phyloP scores from a whole-genome alignment of 2,888 invertebrate species.

The Oscheius sp. region DNA sequence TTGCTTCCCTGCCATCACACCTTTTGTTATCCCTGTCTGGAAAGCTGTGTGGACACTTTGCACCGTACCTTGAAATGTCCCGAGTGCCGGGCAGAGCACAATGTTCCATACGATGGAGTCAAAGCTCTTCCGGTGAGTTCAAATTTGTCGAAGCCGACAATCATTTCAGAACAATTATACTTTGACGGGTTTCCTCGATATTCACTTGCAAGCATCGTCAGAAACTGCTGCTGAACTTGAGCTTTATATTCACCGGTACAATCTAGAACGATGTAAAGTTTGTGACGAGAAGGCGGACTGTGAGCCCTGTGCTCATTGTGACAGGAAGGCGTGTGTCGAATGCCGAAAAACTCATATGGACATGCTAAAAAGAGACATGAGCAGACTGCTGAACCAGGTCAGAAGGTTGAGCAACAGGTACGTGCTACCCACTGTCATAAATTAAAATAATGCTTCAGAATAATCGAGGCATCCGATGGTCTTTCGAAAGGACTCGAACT shows the following conservation, averaged over 20 bases:
- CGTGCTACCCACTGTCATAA: no score
- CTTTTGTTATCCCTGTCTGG: slow-evolving; percentile 98
- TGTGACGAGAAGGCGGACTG: slow-evolving; percentile 74
- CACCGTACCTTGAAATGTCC: slow-evolving; percentile 77
- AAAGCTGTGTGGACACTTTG: slow-evolving; percentile 77
- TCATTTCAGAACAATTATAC: slow-evolving; percentile 80
- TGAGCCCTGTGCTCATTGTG: slow-evolving; percentile 88
- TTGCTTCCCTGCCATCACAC: slow-evolving; percentile 91
- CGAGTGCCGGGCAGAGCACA: slow-evolving; percentile 78
- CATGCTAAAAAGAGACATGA: slow-evolving; percentile 89
- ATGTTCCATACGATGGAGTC: slow-evolving; percentile 75
- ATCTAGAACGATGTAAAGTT: slow-evolving; percentile 73
- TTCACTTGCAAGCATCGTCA: slow-evolving; percentile 72
- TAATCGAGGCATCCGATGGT: slow-evolving; percentile 71
- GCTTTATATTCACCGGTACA: slow-evolving; percentile 73
- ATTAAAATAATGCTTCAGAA: slow-evolving; percentile 41
- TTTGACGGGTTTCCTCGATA: slow-evolving; percentile 79
- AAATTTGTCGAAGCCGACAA: not conserved
- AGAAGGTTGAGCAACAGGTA: slow-evolving; percentile 63
- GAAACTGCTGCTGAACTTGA: slow-evolving; percentile 72
- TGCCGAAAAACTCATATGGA: slow-evolving; percentile 95
- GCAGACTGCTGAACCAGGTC: slow-evolving; percentile 86
- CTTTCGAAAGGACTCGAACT: slow-evolving; percentile 84
- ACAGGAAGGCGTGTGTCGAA: slow-evolving; percentile 81
- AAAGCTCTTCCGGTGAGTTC: slow-evolving; percentile 70